These are phyloP conservation scores for Triplophysa tibetana DNA, from an alignment of 2,113 vertebrate species.

Conservation along the genomic window DNA sequence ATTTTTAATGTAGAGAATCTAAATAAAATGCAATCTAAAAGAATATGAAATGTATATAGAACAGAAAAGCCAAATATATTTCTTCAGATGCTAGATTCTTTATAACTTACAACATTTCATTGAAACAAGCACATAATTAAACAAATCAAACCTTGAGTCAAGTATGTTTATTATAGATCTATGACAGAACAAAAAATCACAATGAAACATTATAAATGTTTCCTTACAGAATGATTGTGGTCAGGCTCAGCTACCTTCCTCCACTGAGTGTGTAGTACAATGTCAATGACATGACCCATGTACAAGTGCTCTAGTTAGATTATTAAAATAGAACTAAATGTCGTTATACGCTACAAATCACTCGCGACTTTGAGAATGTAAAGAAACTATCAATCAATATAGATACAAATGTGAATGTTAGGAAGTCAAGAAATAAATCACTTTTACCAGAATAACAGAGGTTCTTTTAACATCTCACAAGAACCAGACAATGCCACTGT, in stretches of 20 bases:
- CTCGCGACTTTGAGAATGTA: background rate
- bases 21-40: too few species aligned
- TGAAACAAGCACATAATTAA: slow-evolving; percentile 9
- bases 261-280: slow-evolving; percentile 26
- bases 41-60: too few species aligned
- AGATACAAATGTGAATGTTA: slow-evolving; percentile 1
- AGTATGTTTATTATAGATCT: slow-evolving; percentile 70
- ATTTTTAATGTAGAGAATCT: too few species aligned
- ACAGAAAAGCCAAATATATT: too few species aligned
- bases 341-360: background rate
- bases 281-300: background rate
- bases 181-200: slow-evolving; percentile 67
- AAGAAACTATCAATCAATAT: background rate
- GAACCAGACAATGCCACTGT: slow-evolving; percentile 3
- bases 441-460: background rate
- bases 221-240: slow-evolving; percentile 56
- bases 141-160: slow-evolving; percentile 30
- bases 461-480: background rate
- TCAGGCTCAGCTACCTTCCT: slow-evolving; percentile 37
- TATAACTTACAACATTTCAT: background rate
- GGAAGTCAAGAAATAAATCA: background rate
- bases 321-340: background rate
- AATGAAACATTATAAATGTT: slow-evolving; percentile 59
- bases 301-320: slow-evolving; percentile 3
- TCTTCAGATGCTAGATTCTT: too few species aligned